A percentile compares a stretch with the other conserved stretches of the same genome.
Evolutionary conservation across 2,888 invertebrate genomes (phyloP).

Genomic region (Taphrorychus bicolor): DNA sequence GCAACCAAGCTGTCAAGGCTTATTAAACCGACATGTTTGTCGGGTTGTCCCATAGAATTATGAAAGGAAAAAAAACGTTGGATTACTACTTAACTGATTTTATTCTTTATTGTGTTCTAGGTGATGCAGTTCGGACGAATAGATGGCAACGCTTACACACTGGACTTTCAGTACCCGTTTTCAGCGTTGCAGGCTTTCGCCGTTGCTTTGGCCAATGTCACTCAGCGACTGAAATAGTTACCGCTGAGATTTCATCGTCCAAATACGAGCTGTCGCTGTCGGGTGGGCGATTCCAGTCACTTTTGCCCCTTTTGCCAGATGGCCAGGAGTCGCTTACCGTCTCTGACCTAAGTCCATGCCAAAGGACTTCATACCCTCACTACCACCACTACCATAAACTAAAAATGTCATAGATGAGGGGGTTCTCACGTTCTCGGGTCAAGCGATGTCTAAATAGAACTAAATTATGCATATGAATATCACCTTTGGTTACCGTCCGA

Average conservation of each 20-base stretch:
- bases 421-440: too few species aligned
- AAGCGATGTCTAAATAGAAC: too few species aligned
- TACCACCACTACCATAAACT: too few species aligned
- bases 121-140: constrained; percentile 99
- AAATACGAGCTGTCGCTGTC: constrained; percentile 7
- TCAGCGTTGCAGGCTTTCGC: constrained; percentile 98
- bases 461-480: too few species aligned
- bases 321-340: background rate
- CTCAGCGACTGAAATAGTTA: constrained; percentile 86
- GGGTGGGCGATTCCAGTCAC: constrained; percentile 13
- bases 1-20: too few species aligned
- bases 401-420: too few species aligned
- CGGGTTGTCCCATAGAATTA: too few species aligned
- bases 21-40: too few species aligned
- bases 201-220: constrained; percentile 95
- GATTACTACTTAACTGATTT: too few species aligned
- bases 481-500: too few species aligned
- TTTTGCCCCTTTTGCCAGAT: constrained; percentile 15
- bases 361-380: background rate
- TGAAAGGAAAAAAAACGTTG: too few species aligned
- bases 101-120: constrained; percentile 63
- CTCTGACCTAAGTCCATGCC: background rate
- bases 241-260: constrained; percentile 14
- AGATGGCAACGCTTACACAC: constrained; percentile 97
- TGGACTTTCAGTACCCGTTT: constrained; percentile 99